These are phyloP conservation scores for Danaus plexippus DNA, from an alignment of 1,140 invertebrate species.

Conservation along the genomic window DNA sequence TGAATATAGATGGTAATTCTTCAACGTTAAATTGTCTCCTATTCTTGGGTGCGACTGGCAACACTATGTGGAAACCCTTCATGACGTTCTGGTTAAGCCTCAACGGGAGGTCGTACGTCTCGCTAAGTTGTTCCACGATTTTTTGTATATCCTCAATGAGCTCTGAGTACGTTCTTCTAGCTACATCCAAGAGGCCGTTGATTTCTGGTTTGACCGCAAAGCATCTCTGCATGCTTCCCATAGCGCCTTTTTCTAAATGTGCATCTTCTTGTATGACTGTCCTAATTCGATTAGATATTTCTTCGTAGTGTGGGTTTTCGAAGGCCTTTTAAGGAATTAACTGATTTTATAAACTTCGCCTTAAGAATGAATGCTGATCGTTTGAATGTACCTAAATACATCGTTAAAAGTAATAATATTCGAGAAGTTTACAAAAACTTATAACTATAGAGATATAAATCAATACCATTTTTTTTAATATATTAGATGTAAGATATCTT, in stretches of 20 bases:
- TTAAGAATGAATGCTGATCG: too few relatives aligned
- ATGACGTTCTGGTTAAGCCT: conserved; percentile 76
- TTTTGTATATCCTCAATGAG: conserved; percentile 83
- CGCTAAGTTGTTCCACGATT: conserved; percentile 75
- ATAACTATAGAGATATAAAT: too few relatives aligned
- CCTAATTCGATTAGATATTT: conserved; percentile 77
- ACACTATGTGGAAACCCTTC: conserved; percentile 84
- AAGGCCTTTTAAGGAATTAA: too few relatives aligned
- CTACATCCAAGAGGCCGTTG: conserved; percentile 83
- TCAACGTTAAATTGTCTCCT: conserved; percentile 65
- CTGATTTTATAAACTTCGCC: too few relatives aligned
- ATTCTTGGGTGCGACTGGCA: conserved; percentile 67
- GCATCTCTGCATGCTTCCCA: conserved; percentile 84
- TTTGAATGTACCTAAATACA: too few relatives aligned
- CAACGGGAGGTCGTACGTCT: conserved; percentile 77
- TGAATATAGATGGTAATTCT: conserved; percentile 77
- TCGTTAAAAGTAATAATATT: too few relatives aligned
- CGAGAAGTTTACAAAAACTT: too few relatives aligned
- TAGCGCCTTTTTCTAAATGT: conserved; percentile 74
- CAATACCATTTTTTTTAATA: too few relatives aligned
- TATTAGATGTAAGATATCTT: too few relatives aligned
- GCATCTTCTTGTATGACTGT: conserved; percentile 83
- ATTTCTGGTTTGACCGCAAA: conserved; percentile 86
- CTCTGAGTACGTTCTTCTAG: conserved; percentile 84
- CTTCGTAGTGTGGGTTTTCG: conserved; percentile 8